Conservation (phyloP, 1,140 invertebrate species). For the Atta colombica region DNA sequence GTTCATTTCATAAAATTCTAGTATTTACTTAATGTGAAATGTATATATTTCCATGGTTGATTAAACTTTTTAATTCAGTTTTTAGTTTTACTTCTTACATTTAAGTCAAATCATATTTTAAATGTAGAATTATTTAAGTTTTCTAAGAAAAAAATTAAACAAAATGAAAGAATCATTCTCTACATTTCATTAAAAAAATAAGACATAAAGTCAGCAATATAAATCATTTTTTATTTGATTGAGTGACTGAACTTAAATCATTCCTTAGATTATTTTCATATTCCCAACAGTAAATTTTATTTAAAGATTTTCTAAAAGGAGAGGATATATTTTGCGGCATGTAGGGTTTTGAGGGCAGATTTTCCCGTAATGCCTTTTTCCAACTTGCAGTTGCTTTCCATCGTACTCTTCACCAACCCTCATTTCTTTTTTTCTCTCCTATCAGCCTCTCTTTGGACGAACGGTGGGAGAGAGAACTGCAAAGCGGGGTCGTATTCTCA, state of each 20-base stretch:
- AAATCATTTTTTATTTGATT: not conserved
- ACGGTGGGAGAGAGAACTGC: constrained; percentile 27
- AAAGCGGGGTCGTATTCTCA: constrained; percentile 52
- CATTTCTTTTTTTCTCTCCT: constrained; percentile 13
- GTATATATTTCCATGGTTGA: not conserved
- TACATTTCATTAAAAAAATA: not conserved
- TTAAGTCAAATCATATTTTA: not conserved
- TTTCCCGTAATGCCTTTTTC: constrained; percentile 52
- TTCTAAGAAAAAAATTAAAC: not conserved
- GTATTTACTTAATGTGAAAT: not conserved
- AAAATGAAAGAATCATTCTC: not conserved
- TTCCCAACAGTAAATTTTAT: constrained; percentile 18
- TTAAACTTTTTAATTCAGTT: not conserved
- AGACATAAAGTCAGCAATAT: not conserved
- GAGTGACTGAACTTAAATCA: not conserved
- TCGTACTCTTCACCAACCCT: not conserved
- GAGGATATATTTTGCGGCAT: constrained; percentile 21
- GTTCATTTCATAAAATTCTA: not conserved
- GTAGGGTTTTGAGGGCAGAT: constrained; percentile 26
- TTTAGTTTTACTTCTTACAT: not conserved
- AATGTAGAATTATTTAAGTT: not conserved
- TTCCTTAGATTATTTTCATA: not conserved
- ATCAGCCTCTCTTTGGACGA: constrained; percentile 37
- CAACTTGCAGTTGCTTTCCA: constrained; percentile 22
- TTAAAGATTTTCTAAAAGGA: constrained; percentile 14